Evolutionary conservation across 2,888 invertebrate species (phyloP).

Genomic region (Perizoma flavofasciatum): DNA sequence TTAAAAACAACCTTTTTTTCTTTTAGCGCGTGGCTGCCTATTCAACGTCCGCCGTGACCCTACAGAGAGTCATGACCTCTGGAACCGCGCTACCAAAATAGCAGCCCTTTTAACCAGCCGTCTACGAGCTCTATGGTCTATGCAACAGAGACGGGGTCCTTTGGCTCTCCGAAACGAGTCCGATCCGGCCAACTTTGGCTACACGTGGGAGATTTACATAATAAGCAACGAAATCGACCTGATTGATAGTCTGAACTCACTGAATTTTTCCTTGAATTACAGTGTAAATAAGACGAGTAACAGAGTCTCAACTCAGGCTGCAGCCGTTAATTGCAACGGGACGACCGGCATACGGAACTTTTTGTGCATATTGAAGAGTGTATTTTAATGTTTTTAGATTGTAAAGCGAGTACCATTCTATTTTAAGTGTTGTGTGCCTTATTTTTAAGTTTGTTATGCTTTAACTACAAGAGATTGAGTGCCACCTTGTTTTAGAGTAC

Average conservation of each 20-base stretch:
- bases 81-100: slow-evolving; percentile 79
- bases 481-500: background rate
- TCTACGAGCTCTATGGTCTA: slow-evolving; percentile 68
- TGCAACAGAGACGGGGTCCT: slow-evolving; percentile 76
- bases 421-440: background rate
- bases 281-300: slow-evolving; percentile 41
- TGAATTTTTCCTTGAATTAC: slow-evolving; percentile 47
- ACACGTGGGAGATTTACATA: slow-evolving; percentile 89
- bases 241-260: slow-evolving; percentile 42
- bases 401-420: background rate
- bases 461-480: background rate
- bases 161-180: slow-evolving; percentile 80
- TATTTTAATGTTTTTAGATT: slow-evolving; percentile 50
- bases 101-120: slow-evolving; percentile 65
- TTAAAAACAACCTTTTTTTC: slow-evolving; percentile 4
- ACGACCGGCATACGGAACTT: slow-evolving; percentile 65
- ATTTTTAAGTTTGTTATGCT: background rate
- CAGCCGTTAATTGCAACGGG: slow-evolving; percentile 59
- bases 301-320: slow-evolving; percentile 49
- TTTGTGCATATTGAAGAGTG: slow-evolving; percentile 68
- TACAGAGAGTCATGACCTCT: slow-evolving; percentile 89
- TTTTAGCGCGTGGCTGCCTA: slow-evolving; percentile 86
- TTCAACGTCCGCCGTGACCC: slow-evolving; percentile 92
- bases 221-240: slow-evolving; percentile 30
- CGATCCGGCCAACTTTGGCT: slow-evolving; percentile 88